phyloP scores from a whole-genome alignment of 1,140 invertebrate species.

The Delia radicum region DNA sequence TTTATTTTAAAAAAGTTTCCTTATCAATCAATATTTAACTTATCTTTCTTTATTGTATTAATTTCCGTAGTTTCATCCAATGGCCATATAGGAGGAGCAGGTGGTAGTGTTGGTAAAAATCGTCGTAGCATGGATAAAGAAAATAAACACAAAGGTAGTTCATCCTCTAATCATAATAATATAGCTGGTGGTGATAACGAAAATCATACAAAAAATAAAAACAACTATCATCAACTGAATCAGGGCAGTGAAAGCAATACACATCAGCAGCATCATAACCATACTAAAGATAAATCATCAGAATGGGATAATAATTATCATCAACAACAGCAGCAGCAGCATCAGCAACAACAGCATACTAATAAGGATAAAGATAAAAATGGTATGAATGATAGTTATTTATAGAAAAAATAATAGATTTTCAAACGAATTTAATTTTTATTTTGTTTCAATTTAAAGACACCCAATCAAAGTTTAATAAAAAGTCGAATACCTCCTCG shows the following conservation, averaged over 20 bases:
- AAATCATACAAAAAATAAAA: slow-evolving; percentile 27
- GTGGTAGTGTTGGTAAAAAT: slow-evolving; percentile 38
- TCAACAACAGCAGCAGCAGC: slow-evolving; percentile 29
- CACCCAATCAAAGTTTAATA: slow-evolving; percentile 32
- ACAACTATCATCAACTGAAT: slow-evolving; percentile 36
- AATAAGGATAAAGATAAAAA: slow-evolving; percentile 10
- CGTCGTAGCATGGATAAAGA: slow-evolving; percentile 53
- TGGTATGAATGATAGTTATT: background rate
- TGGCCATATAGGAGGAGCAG: slow-evolving; percentile 39
- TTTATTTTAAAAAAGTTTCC: background rate
- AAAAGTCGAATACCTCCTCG: slow-evolving; percentile 9
- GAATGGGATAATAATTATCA: slow-evolving; percentile 18
- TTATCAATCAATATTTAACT: slow-evolving; percentile 25
- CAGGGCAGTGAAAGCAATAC: slow-evolving; percentile 33
- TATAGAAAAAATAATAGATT: background rate
- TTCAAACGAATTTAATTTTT: background rate
- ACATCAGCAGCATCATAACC: slow-evolving; percentile 17
- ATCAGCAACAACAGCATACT: slow-evolving; percentile 32
- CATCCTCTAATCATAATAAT: slow-evolving; percentile 13
- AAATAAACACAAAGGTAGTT: slow-evolving; percentile 36
- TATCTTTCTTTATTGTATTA: slow-evolving; percentile 21
- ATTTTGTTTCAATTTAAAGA: slow-evolving; percentile 4
- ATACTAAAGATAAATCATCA: slow-evolving; percentile 34
- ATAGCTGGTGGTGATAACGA: background rate
- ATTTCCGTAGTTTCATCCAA: slow-evolving; percentile 44